These are phyloP conservation scores for Nothura maculosa DNA, from an alignment of 2,797 vertebrate genomes.

Conservation along the genomic window DNA sequence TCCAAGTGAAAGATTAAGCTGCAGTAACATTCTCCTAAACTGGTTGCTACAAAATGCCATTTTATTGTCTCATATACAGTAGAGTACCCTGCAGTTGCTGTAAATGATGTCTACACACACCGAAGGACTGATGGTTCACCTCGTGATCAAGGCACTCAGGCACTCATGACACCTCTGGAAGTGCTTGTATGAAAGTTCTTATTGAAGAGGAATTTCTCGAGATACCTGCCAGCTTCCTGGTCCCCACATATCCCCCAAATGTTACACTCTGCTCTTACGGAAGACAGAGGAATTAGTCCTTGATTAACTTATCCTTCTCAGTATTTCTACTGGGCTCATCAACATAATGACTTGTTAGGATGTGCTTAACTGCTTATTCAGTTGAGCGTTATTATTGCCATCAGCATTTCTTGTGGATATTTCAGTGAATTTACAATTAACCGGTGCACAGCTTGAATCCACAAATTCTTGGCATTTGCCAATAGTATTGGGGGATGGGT, in stretches of 20 bases:
- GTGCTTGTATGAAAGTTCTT: not conserved
- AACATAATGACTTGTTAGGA: slow-evolving; percentile 12
- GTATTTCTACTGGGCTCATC: slow-evolving; percentile 19
- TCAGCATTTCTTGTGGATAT: slow-evolving; percentile 29
- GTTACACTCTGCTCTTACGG: not conserved
- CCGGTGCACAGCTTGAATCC: not conserved
- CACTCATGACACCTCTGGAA: not conserved
- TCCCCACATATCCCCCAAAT: not conserved
- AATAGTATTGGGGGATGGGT: not conserved
- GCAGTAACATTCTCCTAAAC: slow-evolving; percentile 26
- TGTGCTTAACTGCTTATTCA: slow-evolving; percentile 18
- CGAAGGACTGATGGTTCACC: slow-evolving; percentile 1
- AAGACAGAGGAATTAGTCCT: not conserved
- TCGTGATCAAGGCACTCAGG: not conserved
- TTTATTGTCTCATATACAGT: slow-evolving; percentile 32
- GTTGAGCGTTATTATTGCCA: not conserved
- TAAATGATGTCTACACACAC: slow-evolving; percentile 20
- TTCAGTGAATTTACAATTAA: slow-evolving; percentile 38
- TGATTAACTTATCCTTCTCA: slow-evolving; percentile 14
- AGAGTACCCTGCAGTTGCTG: not conserved
- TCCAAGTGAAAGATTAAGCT: slow-evolving; percentile 16
- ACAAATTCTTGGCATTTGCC: slow-evolving; percentile 4
- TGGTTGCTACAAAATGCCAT: slow-evolving; percentile 19
- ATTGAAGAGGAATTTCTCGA: not conserved
- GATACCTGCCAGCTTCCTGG: not conserved